These are phyloP conservation scores for Syrmaticus mikado DNA, from an alignment of 2,113 vertebrate species.

Conservation along the genomic window DNA sequence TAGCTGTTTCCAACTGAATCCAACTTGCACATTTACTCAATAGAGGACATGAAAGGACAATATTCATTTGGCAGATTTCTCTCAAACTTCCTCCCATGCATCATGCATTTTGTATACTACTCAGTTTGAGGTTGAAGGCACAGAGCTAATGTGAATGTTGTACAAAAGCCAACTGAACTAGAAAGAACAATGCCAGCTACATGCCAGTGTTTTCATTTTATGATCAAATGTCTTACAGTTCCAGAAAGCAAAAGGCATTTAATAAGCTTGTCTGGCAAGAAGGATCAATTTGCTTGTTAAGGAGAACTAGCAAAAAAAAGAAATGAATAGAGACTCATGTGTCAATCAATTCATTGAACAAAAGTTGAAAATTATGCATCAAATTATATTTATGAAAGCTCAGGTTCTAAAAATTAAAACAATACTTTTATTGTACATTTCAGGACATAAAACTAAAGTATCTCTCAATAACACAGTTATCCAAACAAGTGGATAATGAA, in stretches of 20 bases:
- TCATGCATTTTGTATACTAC: neutral
- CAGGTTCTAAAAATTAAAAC: neutral
- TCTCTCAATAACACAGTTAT: neutral
- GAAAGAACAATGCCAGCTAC: constrained; percentile 12
- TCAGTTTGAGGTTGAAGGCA: neutral
- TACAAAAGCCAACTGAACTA: constrained; percentile 24
- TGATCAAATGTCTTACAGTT: constrained; percentile 15
- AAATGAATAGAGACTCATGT: neutral
- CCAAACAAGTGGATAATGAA: neutral
- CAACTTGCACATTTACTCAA: neutral
- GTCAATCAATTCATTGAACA: neutral
- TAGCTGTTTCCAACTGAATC: neutral
- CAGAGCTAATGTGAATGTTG: constrained; percentile 18
- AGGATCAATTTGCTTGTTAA: constrained; percentile 8
- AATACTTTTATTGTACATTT: neutral
- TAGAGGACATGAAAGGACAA: constrained; percentile 10
- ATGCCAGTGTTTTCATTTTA: constrained; percentile 46
- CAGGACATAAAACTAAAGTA: neutral
- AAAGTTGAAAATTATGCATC: constrained; percentile 9
- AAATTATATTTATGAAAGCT: neutral
- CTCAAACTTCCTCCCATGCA: neutral
- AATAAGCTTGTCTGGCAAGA: constrained; percentile 10
- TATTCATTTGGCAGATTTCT: constrained; percentile 30
- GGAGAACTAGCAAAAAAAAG: neutral
- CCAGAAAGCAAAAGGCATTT: constrained; percentile 41